These are phyloP conservation scores for Chloroceryle amazona DNA, from an alignment of 2,797 vertebrate genomes.

Conservation along the genomic window DNA sequence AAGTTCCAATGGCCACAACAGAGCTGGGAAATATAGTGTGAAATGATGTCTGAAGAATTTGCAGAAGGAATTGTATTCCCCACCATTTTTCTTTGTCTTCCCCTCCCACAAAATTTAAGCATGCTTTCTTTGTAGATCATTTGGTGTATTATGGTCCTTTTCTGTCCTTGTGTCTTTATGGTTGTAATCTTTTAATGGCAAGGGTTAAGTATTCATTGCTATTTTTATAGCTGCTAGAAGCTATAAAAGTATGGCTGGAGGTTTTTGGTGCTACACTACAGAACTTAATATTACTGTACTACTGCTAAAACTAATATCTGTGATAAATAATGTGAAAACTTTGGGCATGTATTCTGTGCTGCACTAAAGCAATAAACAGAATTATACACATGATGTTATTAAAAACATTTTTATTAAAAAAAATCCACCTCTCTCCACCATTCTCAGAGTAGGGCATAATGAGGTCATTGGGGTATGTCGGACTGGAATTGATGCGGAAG, in stretches of 20 bases:
- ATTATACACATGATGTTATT: constrained; percentile 15
- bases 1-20: neutral
- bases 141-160: neutral
- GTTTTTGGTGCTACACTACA: neutral
- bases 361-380: neutral
- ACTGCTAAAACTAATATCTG: constrained; percentile 12
- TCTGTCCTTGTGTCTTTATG: neutral
- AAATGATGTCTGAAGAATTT: neutral
- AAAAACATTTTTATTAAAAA: neutral
- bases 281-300: neutral
- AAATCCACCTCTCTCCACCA: neutral
- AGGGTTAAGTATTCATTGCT: neutral
- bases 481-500: constrained; percentile 92
- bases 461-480: constrained; percentile 96
- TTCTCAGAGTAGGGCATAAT: constrained; percentile 94
- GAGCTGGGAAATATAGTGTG: neutral
- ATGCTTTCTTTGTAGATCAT: neutral
- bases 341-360: neutral
- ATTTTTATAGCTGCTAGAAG: constrained; percentile 12
- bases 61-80: neutral
- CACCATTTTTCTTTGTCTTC: neutral
- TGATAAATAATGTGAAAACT: neutral
- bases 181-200: neutral
- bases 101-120: neutral
- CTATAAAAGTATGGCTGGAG: neutral